phyloP scores from a whole-genome alignment of 2,113 vertebrate species.

The Catharus minimus region DNA sequence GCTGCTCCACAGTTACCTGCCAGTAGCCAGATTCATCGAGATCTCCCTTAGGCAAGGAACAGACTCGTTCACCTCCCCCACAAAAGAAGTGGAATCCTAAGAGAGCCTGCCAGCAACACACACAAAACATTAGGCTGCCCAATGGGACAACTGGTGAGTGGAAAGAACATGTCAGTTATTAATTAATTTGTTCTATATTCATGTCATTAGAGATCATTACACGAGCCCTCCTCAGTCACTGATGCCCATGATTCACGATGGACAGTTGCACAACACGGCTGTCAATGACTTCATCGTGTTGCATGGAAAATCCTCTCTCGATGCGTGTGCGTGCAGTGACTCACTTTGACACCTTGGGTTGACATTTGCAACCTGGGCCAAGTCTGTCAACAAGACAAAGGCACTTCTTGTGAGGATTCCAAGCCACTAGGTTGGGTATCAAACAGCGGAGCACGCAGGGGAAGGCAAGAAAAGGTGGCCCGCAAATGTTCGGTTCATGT shows the following conservation, averaged over 20 bases:
- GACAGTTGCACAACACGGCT: constrained; percentile 1
- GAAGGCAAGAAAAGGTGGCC: background rate
- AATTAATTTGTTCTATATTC: constrained; percentile 48
- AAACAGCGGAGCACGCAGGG: background rate
- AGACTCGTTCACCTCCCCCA: background rate
- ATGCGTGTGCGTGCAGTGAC: background rate
- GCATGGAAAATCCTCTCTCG: constrained; percentile 47
- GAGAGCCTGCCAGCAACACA: background rate
- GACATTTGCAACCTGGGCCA: constrained; percentile 26
- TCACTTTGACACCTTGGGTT: constrained; percentile 45
- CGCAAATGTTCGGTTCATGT: background rate
- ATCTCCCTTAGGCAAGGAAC: background rate
- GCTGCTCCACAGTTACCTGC: background rate
- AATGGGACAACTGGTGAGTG: background rate
- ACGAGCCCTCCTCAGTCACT: background rate
- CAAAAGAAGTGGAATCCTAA: background rate
- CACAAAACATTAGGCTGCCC: background rate
- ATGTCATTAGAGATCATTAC: constrained; percentile 33
- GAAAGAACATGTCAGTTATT: constrained; percentile 19
- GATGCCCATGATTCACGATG: constrained; percentile 17
- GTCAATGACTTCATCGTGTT: constrained; percentile 32
- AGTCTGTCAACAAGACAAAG: constrained; percentile 18
- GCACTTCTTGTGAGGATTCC: constrained; percentile 10
- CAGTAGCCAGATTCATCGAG: background rate
- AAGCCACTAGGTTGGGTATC: background rate